Conservation (phyloP, 2,113 vertebrate species). For the Pelobates fuscus region DNA sequence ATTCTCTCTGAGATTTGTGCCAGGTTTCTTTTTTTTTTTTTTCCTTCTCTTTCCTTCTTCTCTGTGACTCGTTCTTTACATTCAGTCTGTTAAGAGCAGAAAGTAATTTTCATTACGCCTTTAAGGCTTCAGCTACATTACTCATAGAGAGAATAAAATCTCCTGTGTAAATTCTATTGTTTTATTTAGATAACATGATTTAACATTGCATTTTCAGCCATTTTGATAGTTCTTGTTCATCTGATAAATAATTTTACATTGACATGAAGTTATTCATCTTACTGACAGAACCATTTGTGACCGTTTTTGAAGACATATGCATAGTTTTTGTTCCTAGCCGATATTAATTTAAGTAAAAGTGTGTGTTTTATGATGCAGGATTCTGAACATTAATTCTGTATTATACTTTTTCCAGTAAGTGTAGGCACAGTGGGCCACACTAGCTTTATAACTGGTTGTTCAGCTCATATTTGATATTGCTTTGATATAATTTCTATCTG, state of each 20-base stretch:
- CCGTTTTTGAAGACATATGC: too few species aligned
- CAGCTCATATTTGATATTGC: too few species aligned
- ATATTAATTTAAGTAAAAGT: too few species aligned
- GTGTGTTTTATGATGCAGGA: too few species aligned
- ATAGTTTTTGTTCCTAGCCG: too few species aligned
- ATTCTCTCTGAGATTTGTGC: conserved; percentile 10
- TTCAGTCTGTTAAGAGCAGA: conserved; percentile 31
- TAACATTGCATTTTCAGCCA: conserved; percentile 9
- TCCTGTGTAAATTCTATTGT: conserved; percentile 21
- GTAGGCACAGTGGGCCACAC: too few species aligned
- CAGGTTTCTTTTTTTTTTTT: neutral
- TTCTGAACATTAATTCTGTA: too few species aligned
- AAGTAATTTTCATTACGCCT: conserved; percentile 43
- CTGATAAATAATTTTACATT: conserved; percentile 8
- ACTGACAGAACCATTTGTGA: too few species aligned
- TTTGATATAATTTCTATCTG: too few species aligned
- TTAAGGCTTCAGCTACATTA: conserved; percentile 20
- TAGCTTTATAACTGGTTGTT: too few species aligned
- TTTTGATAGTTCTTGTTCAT: conserved; percentile 5
- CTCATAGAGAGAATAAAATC: neutral
- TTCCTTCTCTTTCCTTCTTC: neutral
- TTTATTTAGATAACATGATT: conserved; percentile 15
- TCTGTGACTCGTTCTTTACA: conserved; percentile 3
- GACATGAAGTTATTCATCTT: neutral
- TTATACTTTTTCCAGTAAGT: too few species aligned